These are phyloP conservation scores for Sminthurinus aureus DNA, from an alignment of 2,888 invertebrate genomes.

Conservation along the genomic window DNA sequence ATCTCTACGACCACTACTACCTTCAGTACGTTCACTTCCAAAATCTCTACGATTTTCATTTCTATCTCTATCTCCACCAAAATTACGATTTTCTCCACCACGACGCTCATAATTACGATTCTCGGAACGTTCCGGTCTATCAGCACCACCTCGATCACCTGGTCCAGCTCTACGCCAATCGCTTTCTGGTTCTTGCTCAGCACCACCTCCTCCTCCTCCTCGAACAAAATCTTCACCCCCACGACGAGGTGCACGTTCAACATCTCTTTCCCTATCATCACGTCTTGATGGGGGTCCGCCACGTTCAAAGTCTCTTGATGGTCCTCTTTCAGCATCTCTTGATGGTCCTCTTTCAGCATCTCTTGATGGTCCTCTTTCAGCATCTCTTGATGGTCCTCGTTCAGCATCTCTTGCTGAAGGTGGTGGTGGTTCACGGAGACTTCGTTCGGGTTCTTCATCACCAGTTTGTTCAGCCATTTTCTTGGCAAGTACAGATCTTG, in stretches of 20 bases:
- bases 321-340: not conserved
- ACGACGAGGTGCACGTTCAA: slow-evolving; percentile 54
- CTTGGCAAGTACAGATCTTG: slow-evolving; percentile 35
- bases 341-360: slow-evolving; percentile 54
- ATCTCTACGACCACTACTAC: slow-evolving; percentile 15
- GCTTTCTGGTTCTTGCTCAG: not conserved
- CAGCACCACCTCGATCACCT: slow-evolving; percentile 3
- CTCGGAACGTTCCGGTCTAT: not conserved
- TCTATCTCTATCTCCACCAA: slow-evolving; percentile 9
- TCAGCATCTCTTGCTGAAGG: not conserved
- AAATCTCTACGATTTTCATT: not conserved
- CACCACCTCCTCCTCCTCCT: slow-evolving; percentile 58
- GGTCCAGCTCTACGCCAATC: not conserved
- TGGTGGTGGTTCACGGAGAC: not conserved
- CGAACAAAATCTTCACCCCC: slow-evolving; percentile 63
- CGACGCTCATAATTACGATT: slow-evolving; percentile 27
- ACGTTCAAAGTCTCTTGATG: slow-evolving; percentile 7
- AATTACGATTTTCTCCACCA: slow-evolving; percentile 40
- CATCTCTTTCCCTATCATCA: slow-evolving; percentile 52
- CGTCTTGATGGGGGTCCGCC: slow-evolving; percentile 54
- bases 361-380: slow-evolving; percentile 47
- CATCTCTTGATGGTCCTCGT: not conserved
- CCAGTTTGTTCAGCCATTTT: slow-evolving; percentile 4
- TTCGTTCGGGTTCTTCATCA: not conserved
- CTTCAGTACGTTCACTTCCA: not conserved